Evolutionary conservation across 1,140 invertebrate species (phyloP).

Genomic region (Lordiphosa clarofinis): DNA sequence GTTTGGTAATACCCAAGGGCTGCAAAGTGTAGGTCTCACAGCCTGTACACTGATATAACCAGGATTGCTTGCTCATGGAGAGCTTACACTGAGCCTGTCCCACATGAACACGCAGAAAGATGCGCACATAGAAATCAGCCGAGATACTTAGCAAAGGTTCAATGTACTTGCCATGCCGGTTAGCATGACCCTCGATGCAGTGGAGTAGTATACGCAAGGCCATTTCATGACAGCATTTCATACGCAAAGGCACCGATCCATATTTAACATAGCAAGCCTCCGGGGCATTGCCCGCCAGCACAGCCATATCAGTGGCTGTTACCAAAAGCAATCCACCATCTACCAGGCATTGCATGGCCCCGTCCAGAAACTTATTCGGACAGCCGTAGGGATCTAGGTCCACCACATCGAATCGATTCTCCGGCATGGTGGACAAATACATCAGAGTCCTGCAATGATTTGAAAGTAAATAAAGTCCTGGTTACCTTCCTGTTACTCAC

Average conservation of each 20-base stretch:
- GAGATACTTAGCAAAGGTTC: constrained; percentile 94
- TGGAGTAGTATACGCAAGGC: constrained; percentile 95
- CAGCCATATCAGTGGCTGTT: constrained; percentile 98
- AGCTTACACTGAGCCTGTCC: constrained; percentile 92
- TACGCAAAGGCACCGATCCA: constrained; percentile 92
- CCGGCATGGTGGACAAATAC: constrained; percentile 86
- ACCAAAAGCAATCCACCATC: constrained; percentile 93
- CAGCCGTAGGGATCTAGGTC: constrained; percentile 99
- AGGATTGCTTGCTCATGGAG: constrained; percentile 90
- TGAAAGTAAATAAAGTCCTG: neutral
- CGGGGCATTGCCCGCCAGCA: constrained; percentile 96
- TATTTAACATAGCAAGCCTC: constrained; percentile 97
- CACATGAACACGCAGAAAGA: constrained; percentile 93
- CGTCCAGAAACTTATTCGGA: constrained; percentile 95
- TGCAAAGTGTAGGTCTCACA: constrained; percentile 91
- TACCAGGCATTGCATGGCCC: constrained; percentile 90
- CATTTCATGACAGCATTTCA: constrained; percentile 97
- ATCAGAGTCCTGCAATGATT: constrained; percentile 85
- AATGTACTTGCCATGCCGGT: constrained; percentile 95
- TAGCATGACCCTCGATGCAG: constrained; percentile 94
- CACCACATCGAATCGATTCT: constrained; percentile 91
- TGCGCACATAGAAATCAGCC: constrained; percentile 97
- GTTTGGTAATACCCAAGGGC: constrained; percentile 85
- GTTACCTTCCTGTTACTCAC: constrained; percentile 80
- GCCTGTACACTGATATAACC: constrained; percentile 93